phyloP scores from a whole-genome alignment of 2,113 vertebrate species.

The Maccullochella peelii region DNA sequence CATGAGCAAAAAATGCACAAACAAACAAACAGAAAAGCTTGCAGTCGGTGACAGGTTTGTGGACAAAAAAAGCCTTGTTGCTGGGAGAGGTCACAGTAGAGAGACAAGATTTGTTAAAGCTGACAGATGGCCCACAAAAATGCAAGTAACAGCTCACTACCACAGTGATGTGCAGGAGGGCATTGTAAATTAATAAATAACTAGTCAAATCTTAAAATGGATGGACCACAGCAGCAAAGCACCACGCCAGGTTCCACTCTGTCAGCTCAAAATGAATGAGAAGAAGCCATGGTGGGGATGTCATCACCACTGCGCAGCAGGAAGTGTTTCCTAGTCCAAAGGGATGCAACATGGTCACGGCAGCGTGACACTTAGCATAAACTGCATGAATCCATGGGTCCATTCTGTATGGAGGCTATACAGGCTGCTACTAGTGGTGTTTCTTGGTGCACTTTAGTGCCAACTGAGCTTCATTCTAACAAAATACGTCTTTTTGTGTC shows the following conservation, averaged over 20 bases:
- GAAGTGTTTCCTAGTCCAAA: constrained; percentile 22
- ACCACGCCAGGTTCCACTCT: constrained; percentile 41
- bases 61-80: constrained; percentile 35
- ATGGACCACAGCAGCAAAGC: constrained; percentile 48
- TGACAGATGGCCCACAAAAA: constrained; percentile 57
- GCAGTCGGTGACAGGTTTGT: constrained; percentile 32
- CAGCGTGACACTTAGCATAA: constrained; percentile 48
- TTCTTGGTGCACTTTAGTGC: constrained; percentile 9
- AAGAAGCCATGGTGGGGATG: constrained; percentile 18
- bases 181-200: constrained; percentile 63
- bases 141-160: constrained; percentile 29
- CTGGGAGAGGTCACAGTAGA: constrained; percentile 53
- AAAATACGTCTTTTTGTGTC: constrained; percentile 34
- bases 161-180: constrained; percentile 42
- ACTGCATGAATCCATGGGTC: constrained; percentile 24
- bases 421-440: background rate
- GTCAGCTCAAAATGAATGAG: constrained; percentile 40
- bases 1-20: constrained; percentile 9
- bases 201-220: constrained; percentile 57
- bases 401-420: background rate
- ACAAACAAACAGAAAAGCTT: constrained; percentile 6
- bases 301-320: constrained; percentile 27
- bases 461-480: constrained; percentile 27
- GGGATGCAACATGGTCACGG: constrained; percentile 34
- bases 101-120: constrained; percentile 63